phyloP scores from a whole-genome alignment of 1,140 invertebrate genomes.

The Psix sp. region DNA sequence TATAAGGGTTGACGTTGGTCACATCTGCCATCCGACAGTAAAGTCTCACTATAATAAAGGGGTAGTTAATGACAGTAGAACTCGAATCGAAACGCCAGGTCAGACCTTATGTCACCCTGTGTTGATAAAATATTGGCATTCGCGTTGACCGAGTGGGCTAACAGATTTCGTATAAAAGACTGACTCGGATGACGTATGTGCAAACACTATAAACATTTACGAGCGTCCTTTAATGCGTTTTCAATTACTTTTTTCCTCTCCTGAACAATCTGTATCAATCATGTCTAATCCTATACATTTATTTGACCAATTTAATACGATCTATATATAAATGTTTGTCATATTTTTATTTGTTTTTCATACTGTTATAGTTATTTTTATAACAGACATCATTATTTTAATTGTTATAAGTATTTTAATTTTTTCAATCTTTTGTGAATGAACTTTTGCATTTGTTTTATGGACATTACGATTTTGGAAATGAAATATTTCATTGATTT shows the following conservation, averaged over 20 bases:
- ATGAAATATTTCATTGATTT: too few relatives aligned
- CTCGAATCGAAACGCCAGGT: constrained; percentile 56
- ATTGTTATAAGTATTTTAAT: too few relatives aligned
- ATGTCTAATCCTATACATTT: constrained; percentile 23
- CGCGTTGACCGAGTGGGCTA: constrained; percentile 62
- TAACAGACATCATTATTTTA: too few relatives aligned
- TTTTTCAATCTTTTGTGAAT: too few relatives aligned
- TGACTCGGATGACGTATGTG: constrained; percentile 42
- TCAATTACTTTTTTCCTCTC: constrained; percentile 51
- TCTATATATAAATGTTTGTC: constrained; percentile 43
- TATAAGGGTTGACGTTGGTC: constrained; percentile 72
- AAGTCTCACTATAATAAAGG: constrained; percentile 71
- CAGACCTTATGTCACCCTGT: constrained; percentile 70
- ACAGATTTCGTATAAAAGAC: constrained; percentile 64
- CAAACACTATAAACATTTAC: constrained; percentile 58
- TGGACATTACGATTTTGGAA: too few relatives aligned
- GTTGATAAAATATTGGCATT: constrained; percentile 74
- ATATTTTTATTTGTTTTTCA: too few relatives aligned
- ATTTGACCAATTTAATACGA: constrained; percentile 15
- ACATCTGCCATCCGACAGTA: constrained; percentile 71
- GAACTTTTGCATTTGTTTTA: too few relatives aligned
- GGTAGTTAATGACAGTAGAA: constrained; percentile 73
- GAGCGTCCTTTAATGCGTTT: constrained; percentile 43
- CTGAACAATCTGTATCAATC: constrained; percentile 51
- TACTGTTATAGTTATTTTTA: too few relatives aligned